Percentiles rank a stretch among this genome's conserved stretches.
These are phyloP conservation scores for Lanistes nyassanus DNA, from an alignment of 1,140 invertebrate genomes.

Conservation along the genomic window DNA sequence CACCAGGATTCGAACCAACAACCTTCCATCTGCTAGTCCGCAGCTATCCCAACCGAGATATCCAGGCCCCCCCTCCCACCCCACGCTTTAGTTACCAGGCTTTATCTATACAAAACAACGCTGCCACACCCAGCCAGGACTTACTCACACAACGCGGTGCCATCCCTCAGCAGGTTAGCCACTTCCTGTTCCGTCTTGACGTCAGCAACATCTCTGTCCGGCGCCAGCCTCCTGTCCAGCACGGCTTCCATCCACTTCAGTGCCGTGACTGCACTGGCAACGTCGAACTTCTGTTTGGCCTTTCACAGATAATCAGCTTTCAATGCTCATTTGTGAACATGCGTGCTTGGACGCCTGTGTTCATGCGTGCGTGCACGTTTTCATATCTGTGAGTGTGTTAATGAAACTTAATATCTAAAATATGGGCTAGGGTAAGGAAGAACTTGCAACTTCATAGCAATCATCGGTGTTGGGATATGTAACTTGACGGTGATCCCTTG, in stretches of 20 bases:
- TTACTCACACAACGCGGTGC: slow-evolving; percentile 28
- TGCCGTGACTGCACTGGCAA: slow-evolving; percentile 6
- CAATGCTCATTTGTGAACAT: background rate
- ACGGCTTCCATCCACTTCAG: slow-evolving; percentile 17
- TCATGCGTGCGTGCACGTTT: slow-evolving; percentile 11
- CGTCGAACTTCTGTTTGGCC: slow-evolving; percentile 20
- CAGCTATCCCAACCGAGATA: too few species aligned
- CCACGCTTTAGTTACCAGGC: too few species aligned
- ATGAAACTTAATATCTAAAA: too few species aligned
- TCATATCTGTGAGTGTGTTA: slow-evolving; percentile 2
- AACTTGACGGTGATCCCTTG: too few species aligned
- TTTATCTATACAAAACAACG: too few species aligned
- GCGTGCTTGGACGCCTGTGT: background rate
- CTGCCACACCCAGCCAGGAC: slow-evolving; percentile 4
- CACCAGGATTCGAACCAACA: too few species aligned
- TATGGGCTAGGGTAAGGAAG: too few species aligned
- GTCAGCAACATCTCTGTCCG: background rate
- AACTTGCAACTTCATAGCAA: too few species aligned
- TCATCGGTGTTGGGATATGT: too few species aligned
- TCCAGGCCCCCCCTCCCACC: too few species aligned
- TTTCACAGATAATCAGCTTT: background rate
- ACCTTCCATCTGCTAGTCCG: too few species aligned
- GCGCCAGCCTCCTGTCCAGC: background rate
- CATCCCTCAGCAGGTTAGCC: slow-evolving; percentile 20
- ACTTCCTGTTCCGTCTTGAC: slow-evolving; percentile 8